A percentile compares a stretch with the other conserved stretches of the same genome.
Evolutionary conservation across 2,888 invertebrate species (phyloP).

Genomic region (Romanomermis culicivorax): DNA sequence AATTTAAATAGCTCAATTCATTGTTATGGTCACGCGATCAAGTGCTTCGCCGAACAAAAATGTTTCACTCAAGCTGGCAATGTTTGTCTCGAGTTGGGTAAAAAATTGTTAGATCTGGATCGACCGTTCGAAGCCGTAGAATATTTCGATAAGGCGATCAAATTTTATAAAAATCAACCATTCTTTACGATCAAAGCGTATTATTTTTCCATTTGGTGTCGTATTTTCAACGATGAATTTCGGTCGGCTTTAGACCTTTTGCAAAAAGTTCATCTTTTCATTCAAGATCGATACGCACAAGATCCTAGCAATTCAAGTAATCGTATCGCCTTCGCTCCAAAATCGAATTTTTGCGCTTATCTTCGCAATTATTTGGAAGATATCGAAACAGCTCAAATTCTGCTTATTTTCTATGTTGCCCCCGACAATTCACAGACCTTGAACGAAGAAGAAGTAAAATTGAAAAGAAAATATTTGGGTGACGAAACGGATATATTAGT

Average conservation of each 20-base stretch:
- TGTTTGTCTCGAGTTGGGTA: slow-evolving; percentile 9
- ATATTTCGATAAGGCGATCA: slow-evolving; percentile 3
- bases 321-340: neutral
- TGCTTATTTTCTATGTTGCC: neutral
- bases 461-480: neutral
- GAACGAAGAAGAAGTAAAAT: neutral
- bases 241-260: slow-evolving; percentile 52
- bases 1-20: slow-evolving; percentile 9
- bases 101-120: neutral
- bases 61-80: slow-evolving; percentile 3
- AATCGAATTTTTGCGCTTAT: neutral
- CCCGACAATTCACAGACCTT: neutral
- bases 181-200: neutral
- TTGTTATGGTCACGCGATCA: slow-evolving; percentile 11
- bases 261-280: neutral
- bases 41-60: slow-evolving; percentile 8
- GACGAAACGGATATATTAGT: neutral
- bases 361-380: neutral
- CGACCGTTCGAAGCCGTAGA: slow-evolving; percentile 4
- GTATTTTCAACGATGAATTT: slow-evolving; percentile 32
- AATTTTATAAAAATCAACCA: neutral
- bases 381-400: neutral
- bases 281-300: neutral
- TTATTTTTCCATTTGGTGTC: neutral
- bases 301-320: neutral